Conservation (phyloP, 1,140 invertebrate genomes). For the Lucilia cuprina region DNA sequence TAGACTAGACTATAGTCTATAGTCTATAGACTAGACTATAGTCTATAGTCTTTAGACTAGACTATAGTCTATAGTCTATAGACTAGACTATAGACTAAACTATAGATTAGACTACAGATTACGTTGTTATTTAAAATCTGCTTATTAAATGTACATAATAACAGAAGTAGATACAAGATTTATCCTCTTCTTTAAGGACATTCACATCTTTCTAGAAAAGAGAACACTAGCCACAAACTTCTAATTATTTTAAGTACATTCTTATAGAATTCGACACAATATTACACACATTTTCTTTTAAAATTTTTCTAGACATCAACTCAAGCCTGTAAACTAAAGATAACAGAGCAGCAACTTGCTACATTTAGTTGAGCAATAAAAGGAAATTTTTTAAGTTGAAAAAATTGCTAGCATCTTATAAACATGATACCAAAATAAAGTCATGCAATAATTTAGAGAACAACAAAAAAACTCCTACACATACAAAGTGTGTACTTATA, state of each 20-base stretch:
- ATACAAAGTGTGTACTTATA: neutral
- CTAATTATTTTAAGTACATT: neutral
- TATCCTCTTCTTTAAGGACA: too few relatives aligned
- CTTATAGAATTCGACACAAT: neutral
- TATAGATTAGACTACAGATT: too few relatives aligned
- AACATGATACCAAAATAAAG: constrained; percentile 32
- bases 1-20: too few relatives aligned
- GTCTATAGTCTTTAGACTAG: too few relatives aligned
- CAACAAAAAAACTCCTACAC: neutral
- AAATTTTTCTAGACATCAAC: neutral
- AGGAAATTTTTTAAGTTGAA: constrained; percentile 17
- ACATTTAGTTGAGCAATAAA: constrained; percentile 23
- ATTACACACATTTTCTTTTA: neutral
- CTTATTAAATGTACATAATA: too few relatives aligned
- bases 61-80: too few relatives aligned
- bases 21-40: too few relatives aligned
- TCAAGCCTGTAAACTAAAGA: constrained; percentile 29
- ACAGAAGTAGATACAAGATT: too few relatives aligned
- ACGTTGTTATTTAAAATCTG: too few relatives aligned
- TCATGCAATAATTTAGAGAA: constrained; percentile 16
- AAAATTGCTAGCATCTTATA: neutral
- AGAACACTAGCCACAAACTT: too few relatives aligned
- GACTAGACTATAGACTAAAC: too few relatives aligned
- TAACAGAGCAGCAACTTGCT: constrained; percentile 36
- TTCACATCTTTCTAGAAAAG: too few relatives aligned